Evolutionary conservation across 2,797 vertebrate species (phyloP).

Genomic region (Tolypeutes matacus): DNA sequence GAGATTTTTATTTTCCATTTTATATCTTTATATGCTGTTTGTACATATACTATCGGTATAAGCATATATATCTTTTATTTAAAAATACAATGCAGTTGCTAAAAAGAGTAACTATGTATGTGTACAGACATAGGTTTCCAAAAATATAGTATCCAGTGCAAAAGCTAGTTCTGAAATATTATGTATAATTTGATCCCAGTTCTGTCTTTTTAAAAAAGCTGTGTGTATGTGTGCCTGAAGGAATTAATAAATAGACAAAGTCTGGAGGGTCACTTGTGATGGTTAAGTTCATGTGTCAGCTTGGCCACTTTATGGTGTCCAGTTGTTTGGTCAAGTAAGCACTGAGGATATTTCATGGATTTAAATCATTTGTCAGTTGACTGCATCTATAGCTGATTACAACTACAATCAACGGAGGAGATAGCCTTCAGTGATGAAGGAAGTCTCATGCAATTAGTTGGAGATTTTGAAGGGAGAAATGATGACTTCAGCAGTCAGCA

Average conservation of each 20-base stretch:
- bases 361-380: too few relatives aligned
- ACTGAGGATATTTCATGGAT: too few relatives aligned
- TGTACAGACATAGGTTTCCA: neutral
- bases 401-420: too few relatives aligned
- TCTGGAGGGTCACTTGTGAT: too few relatives aligned
- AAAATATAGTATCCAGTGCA: neutral
- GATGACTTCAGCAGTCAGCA: too few relatives aligned
- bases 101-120: neutral
- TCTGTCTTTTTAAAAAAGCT: neutral
- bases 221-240: neutral
- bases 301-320: too few relatives aligned
- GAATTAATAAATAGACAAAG: neutral
- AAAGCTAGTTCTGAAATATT: neutral
- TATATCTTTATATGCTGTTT: neutral
- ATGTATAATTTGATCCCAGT: neutral
- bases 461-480: too few relatives aligned
- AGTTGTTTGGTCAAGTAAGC: too few relatives aligned
- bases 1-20: constrained; percentile 35
- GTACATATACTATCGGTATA: neutral
- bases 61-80: neutral
- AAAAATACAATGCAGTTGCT: neutral
- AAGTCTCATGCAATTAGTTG: too few relatives aligned
- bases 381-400: too few relatives aligned
- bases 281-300: too few relatives aligned
- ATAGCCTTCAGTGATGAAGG: too few relatives aligned